A percentile compares a stretch with the other conserved stretches of the same genome.
Evolutionary conservation across 2,797 vertebrate genomes (phyloP).

Genomic region (Prunella strophiata): DNA sequence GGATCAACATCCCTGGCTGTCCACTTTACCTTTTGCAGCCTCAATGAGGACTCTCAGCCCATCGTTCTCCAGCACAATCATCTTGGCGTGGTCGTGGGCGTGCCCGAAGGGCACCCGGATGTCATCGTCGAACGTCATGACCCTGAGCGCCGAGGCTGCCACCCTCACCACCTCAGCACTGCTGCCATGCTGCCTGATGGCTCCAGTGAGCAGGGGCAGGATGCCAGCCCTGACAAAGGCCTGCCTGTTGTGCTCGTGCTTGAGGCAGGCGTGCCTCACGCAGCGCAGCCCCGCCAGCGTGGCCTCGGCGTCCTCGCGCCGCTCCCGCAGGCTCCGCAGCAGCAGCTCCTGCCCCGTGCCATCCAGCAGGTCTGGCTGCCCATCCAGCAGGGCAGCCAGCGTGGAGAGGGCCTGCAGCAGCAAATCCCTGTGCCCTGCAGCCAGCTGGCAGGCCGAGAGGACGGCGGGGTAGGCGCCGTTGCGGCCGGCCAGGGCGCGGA

Average conservation of each 20-base stretch:
- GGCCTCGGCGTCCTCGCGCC: conserved; percentile 59
- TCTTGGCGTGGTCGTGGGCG: conserved; percentile 91
- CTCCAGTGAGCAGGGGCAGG: conserved; percentile 79
- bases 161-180: conserved; percentile 80
- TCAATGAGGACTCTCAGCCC: conserved; percentile 89
- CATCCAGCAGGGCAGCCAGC: conserved; percentile 83
- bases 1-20: accelerated
- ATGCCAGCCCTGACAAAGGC: conserved; percentile 84
- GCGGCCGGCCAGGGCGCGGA: conserved; percentile 88
- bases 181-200: conserved; percentile 72
- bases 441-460: conserved; percentile 82
- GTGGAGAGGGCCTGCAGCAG: conserved; percentile 77
- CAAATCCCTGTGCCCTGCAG: conserved; percentile 42
- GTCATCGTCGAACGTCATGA: conserved; percentile 95
- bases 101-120: conserved; percentile 90
- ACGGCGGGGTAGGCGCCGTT: conserved; percentile 89
- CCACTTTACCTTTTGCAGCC: conserved; percentile 86
- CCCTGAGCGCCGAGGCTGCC: conserved; percentile 80
- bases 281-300: conserved; percentile 71
- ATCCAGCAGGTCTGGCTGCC: conserved; percentile 92
- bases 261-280: conserved; percentile 85
- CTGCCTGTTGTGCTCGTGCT: conserved; percentile 93
- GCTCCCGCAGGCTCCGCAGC: conserved; percentile 71
- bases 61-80: conserved; percentile 88
- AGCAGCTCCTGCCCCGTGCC: conserved; percentile 81